Evolutionary conservation across 2,888 invertebrate genomes (phyloP).

Genomic region (Heliconius hortense): DNA sequence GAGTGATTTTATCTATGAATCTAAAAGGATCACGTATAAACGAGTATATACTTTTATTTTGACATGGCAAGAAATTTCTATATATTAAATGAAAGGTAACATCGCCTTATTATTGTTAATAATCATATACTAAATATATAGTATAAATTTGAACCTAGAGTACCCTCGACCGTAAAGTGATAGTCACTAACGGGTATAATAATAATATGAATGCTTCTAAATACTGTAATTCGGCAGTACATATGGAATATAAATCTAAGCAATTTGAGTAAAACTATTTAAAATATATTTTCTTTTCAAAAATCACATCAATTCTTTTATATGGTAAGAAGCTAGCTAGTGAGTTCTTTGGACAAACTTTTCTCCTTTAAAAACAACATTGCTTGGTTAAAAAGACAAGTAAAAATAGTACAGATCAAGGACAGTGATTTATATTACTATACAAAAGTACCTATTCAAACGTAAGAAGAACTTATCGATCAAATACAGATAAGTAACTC

Average conservation of each 20-base stretch:
- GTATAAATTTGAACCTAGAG: conserved; percentile 2
- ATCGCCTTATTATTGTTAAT: neutral
- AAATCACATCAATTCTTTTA: neutral
- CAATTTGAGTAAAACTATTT: neutral
- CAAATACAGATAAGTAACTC: conserved; percentile 55
- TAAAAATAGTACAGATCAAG: conserved; percentile 58
- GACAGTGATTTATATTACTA: conserved; percentile 58
- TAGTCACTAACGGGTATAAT: neutral
- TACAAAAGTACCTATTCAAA: conserved; percentile 44
- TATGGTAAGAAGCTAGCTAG: neutral
- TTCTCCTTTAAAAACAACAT: conserved; percentile 5
- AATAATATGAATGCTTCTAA: neutral
- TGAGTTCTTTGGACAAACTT: neutral
- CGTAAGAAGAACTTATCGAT: conserved; percentile 53
- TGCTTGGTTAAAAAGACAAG: conserved; percentile 28
- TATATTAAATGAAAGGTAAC: neutral
- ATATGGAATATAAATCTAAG: neutral
- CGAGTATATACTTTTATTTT: too few species aligned
- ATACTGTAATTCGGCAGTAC: neutral
- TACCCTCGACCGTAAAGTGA: conserved; percentile 23
- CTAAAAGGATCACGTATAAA: neutral
- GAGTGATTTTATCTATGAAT: neutral
- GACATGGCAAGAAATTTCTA: too few species aligned
- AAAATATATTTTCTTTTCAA: neutral
- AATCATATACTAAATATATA: neutral